Base-by-base conservation (phyloP, 2,797 vertebrate species). In the Jordanella pulchra region DNA sequence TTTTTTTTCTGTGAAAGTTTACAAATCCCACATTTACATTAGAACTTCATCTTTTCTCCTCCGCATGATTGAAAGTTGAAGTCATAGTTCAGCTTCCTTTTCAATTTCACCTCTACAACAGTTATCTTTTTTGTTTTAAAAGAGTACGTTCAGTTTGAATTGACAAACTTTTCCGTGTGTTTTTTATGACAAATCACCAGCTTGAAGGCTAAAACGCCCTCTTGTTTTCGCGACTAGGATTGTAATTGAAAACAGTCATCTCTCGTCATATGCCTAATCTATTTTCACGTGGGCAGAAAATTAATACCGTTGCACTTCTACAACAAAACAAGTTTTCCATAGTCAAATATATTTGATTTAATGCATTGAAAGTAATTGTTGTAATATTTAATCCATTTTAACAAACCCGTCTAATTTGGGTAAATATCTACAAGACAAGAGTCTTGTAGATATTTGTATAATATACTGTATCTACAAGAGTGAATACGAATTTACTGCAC, bases 1-100 rank as follows among this genome's bases (percentile, higher is more conserved):
- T 83, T 86, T 85, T 72, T n/a, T 77, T 79, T 73, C 76, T 67
- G 74, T 78, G 74, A 84, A 74, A 50, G 45, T 86, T 73, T 80
- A 83, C 88, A 85, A 87, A 86, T 73, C 67, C 80, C 84, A 80
- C 87, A 85, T 78, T 86, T 81, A 82, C 28, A 69, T 65, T 66
- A 25, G 71, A 79, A 71, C 70, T 82, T 79, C 80, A 73, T 42
- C 77, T 80, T 77, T 83, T 85, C 13, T 76, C 77, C 50, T 79
- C 70, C 78, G 69, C 77, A 71, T 84, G 84, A 89, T 73, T 14
- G 73, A 84, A 82, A 85, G 68, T 71, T 82, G 35, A 68, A 80
- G 50, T 82, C 76, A 77, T 76, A 78, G 56, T 69, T n/a, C 61
- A 56, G 64, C 68, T 50, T 70, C 58, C 55, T 64, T 76, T 65